Percentiles rank a stretch among this genome's conserved stretches.
Conservation (phyloP, 2,113 vertebrate genomes). For the Campylomormyrus numenius region DNA sequence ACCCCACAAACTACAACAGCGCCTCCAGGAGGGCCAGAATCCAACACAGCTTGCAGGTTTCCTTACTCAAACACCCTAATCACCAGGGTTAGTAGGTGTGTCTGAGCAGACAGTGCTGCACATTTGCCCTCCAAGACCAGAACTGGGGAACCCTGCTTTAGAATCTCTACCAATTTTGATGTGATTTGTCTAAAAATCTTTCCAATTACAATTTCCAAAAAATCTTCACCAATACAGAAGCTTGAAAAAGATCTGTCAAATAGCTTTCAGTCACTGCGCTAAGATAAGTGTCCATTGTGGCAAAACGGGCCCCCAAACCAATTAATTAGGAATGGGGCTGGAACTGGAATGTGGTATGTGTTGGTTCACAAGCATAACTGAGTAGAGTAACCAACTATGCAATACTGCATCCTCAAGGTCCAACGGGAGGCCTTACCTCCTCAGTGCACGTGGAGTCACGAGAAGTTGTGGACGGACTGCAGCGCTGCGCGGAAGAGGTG, state of each 20-base stretch:
- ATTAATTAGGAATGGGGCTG: neutral
- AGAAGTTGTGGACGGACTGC: constrained; percentile 48
- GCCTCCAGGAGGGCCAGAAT: too few relatives aligned
- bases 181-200: neutral
- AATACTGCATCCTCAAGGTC: neutral
- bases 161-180: neutral
- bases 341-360: neutral
- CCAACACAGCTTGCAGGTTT: too few relatives aligned
- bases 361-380: neutral
- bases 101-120: too few relatives aligned
- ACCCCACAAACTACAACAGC: neutral
- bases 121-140: too few relatives aligned
- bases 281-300: neutral
- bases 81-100: too few relatives aligned
- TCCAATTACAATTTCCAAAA: neutral
- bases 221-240: neutral
- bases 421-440: neutral
- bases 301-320: neutral
- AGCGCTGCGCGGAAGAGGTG: constrained; percentile 52
- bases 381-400: neutral
- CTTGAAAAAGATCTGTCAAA: neutral
- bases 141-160: neutral
- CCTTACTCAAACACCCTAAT: too few relatives aligned
- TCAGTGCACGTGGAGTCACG: neutral
- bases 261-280: neutral